A percentile compares a stretch with the other conserved stretches of the same genome.
phyloP scores from a whole-genome alignment of 2,113 vertebrate genomes.

The Pterocles burchelli region DNA sequence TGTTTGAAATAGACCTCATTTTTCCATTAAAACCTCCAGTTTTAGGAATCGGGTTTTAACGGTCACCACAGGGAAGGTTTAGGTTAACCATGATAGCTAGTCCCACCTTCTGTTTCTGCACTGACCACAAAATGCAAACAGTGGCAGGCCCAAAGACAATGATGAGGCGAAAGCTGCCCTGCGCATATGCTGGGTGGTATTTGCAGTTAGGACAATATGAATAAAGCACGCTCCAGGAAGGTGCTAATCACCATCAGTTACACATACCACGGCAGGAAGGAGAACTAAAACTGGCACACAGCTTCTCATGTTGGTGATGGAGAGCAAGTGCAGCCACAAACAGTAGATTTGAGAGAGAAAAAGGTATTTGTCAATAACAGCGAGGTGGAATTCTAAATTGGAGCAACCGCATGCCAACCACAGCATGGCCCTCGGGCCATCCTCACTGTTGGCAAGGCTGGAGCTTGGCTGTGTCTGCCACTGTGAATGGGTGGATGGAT shows the following conservation, averaged over 20 bases:
- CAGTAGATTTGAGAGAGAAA: conserved; percentile 1
- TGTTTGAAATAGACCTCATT: not conserved
- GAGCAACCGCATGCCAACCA: not conserved
- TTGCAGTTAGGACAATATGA: not conserved
- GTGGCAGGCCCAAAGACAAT: not conserved
- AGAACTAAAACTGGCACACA: conserved; percentile 27
- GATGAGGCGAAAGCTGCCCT: not conserved
- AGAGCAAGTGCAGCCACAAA: conserved; percentile 18
- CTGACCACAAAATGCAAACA: not conserved
- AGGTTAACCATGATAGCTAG: not conserved
- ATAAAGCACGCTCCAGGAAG: not conserved
- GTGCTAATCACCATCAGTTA: conserved; percentile 21
- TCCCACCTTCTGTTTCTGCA: not conserved
- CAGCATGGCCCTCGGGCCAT: not conserved
- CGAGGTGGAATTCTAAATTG: not conserved
- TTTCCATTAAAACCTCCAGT: not conserved
- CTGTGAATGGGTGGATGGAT: accelerated
- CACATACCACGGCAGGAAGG: conserved; percentile 51
- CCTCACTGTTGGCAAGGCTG: accelerated
- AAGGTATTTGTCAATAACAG: conserved; percentile 12
- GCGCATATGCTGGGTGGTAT: not conserved
- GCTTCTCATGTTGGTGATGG: not conserved
- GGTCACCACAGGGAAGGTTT: not conserved
- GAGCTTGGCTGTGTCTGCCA: not conserved
- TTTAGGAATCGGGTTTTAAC: not conserved